These are phyloP conservation scores for Miltochrista miniata DNA, from an alignment of 2,888 invertebrate species.

Conservation along the genomic window DNA sequence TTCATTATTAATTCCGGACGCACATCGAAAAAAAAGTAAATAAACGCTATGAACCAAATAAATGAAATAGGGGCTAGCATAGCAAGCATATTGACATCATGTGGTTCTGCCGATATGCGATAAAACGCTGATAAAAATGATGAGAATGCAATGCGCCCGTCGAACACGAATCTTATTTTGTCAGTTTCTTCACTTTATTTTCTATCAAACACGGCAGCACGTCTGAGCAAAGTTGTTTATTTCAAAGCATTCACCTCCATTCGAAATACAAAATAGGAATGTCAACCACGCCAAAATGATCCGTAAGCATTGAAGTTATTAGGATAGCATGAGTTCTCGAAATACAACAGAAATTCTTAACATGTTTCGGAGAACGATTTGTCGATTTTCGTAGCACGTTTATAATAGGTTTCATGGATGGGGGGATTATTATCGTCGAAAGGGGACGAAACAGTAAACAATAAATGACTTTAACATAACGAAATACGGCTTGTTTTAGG, in stretches of 20 bases:
- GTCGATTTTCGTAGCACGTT: constrained; percentile 59
- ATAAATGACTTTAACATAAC: constrained; percentile 42
- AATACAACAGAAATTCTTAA: constrained; percentile 69
- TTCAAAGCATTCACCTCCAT: constrained; percentile 38
- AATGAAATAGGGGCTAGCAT: constrained; percentile 14
- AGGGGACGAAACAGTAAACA: constrained; percentile 22
- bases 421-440: constrained; percentile 48
- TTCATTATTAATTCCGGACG: constrained; percentile 33
- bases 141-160: constrained; percentile 28
- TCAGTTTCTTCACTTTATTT: constrained; percentile 57
- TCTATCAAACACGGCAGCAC: constrained; percentile 50
- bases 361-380: constrained; percentile 61
- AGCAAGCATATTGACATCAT: constrained; percentile 9
- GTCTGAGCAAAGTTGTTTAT: constrained; percentile 35
- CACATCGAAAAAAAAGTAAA: constrained; percentile 32
- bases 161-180: constrained; percentile 60
- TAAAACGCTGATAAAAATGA: constrained; percentile 49
- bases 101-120: constrained; percentile 9
- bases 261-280: constrained; percentile 64
- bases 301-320: constrained; percentile 76
- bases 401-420: constrained; percentile 49
- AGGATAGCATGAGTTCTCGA: constrained; percentile 68
- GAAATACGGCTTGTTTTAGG: constrained; percentile 36
- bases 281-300: constrained; percentile 79
- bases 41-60: constrained; percentile 17